Percentiles rank a stretch among this genome's conserved stretches.
phyloP scores from a whole-genome alignment of 2,113 vertebrate genomes.

The Alethe diademata region DNA sequence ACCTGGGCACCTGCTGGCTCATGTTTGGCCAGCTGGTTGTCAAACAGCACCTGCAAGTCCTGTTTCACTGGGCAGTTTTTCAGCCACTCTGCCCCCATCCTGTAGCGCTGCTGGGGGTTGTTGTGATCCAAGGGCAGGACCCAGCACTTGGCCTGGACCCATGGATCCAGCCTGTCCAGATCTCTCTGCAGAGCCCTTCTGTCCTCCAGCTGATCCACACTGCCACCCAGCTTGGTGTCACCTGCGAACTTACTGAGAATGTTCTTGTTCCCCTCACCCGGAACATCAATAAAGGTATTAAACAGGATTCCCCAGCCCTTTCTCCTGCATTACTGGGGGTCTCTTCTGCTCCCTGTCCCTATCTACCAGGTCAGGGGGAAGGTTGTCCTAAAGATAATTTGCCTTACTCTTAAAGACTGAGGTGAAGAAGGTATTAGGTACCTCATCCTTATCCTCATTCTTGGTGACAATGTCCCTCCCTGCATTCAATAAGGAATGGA shows the following conservation, averaged over 20 bases:
- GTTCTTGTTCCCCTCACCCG: background rate
- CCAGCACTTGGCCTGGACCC: too few relatives aligned
- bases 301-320: background rate
- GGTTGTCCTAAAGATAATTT: background rate
- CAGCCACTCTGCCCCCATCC: background rate
- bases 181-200: background rate
- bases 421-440: background rate
- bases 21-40: background rate
- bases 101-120: rapidly evolving
- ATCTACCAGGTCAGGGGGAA: background rate
- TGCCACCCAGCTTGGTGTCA: background rate
- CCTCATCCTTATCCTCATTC: background rate
- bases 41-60: background rate
- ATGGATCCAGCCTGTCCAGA: background rate
- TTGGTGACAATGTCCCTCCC: background rate
- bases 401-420: background rate
- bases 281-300: background rate
- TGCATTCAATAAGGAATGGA: background rate
- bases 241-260: background rate
- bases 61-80: background rate
- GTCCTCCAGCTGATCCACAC: background rate
- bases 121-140: background rate
- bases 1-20: rapidly evolving
- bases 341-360: background rate
- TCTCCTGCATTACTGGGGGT: background rate